phyloP scores from a whole-genome alignment of 2,113 vertebrate genomes.

The Pontoporia blainvillei region DNA sequence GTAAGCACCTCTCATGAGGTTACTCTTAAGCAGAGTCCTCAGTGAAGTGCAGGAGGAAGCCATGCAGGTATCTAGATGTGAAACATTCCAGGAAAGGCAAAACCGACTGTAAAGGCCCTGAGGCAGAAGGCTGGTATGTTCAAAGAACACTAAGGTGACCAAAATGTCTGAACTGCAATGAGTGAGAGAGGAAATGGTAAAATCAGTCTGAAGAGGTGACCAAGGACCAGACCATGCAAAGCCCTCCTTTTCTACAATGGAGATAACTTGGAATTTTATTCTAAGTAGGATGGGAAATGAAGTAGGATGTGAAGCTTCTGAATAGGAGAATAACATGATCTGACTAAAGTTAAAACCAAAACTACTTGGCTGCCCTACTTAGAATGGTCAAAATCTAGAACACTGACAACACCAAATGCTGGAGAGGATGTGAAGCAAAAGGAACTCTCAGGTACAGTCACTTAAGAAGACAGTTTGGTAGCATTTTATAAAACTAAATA shows the following conservation, averaged over 20 bases:
- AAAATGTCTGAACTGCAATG: background rate
- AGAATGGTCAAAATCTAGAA: background rate
- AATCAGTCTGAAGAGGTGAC: background rate
- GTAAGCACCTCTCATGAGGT: background rate
- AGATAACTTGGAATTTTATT: background rate
- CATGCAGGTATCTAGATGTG: background rate
- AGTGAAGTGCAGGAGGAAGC: background rate
- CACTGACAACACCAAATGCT: background rate
- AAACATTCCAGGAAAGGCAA: background rate
- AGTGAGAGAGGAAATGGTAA: background rate
- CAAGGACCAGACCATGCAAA: background rate
- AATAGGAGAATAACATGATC: background rate
- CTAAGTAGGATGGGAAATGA: background rate
- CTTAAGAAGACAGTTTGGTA: no score
- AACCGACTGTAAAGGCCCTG: background rate
- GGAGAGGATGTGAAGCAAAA: background rate
- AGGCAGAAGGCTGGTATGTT: background rate
- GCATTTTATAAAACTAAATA: no score
- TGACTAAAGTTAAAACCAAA: slow-evolving; percentile 1
- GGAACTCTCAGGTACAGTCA: background rate
- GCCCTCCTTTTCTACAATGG: background rate
- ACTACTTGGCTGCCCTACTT: background rate
- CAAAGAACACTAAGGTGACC: background rate
- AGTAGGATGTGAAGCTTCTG: background rate
- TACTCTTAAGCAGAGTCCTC: background rate